These are phyloP conservation scores for Mesorhabditis belari DNA, from an alignment of 2,888 invertebrate genomes.

Conservation along the genomic window DNA sequence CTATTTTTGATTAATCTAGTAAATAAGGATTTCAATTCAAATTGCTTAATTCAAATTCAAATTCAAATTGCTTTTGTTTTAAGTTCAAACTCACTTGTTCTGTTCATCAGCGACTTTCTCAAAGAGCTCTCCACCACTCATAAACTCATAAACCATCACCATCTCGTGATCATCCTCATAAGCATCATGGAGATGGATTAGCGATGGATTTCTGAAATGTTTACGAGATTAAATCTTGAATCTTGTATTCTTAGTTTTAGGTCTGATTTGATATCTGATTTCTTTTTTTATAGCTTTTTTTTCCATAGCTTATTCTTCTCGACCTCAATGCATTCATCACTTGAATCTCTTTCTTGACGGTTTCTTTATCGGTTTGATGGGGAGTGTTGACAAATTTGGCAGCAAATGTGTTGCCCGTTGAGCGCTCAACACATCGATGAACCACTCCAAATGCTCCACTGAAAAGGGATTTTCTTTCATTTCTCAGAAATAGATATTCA, in stretches of 20 bases:
- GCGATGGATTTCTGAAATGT: constrained; percentile 75
- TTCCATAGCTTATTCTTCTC: constrained; percentile 20
- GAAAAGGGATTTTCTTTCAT: too few species aligned
- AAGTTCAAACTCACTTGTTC: too few species aligned
- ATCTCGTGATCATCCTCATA: constrained; percentile 99
- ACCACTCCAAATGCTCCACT: constrained; percentile 99
- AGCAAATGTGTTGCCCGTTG: constrained; percentile 93
- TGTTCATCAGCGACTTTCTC: constrained; percentile 97
- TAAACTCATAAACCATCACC: constrained; percentile 93
- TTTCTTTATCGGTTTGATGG: constrained; percentile 84
- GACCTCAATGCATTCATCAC: constrained; percentile 40
- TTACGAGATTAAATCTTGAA: too few species aligned
- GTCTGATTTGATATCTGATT: constrained; percentile 91
- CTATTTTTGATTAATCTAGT: too few species aligned
- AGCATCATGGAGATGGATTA: constrained; percentile 95
- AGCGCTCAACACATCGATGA: constrained; percentile 89
- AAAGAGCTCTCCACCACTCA: constrained; percentile 92
- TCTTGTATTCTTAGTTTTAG: constrained; percentile 62
- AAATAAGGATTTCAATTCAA: too few species aligned
- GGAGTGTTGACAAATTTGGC: constrained; percentile 83
- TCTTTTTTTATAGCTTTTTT: background rate
- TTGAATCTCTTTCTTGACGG: constrained; percentile 74
- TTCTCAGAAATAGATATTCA: background rate
- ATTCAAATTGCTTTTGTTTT: too few species aligned
- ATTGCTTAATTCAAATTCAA: too few species aligned